phyloP scores from a whole-genome alignment of 37 sponge, comb jelly and placozoan genomes.

The Halisarca cf. caerulea region DNA sequence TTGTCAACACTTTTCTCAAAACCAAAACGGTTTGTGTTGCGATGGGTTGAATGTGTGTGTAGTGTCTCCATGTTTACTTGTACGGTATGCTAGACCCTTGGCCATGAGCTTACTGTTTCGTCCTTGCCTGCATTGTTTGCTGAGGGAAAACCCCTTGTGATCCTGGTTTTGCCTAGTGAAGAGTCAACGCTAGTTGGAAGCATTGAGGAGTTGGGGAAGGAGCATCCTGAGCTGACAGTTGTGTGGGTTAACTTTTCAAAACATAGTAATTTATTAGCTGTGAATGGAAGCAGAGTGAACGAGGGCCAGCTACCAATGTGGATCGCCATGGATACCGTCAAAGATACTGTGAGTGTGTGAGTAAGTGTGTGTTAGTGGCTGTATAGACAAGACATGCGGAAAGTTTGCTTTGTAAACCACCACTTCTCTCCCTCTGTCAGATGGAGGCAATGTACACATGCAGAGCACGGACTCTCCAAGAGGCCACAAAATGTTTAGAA shows the following conservation, averaged over 20 bases:
- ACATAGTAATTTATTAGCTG: background rate
- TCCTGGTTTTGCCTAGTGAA: background rate
- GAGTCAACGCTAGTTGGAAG: background rate
- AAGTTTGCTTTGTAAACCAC: no score
- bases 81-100: background rate
- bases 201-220: background rate
- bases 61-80: no score
- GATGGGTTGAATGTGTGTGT: no score
- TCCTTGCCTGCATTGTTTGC: background rate
- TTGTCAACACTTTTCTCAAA: background rate
- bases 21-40: background rate
- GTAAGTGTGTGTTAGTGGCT: no score
- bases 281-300: background rate
- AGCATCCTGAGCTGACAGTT: background rate
- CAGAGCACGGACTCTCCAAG: background rate
- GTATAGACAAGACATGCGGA: no score
- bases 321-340: conserved; percentile 6
- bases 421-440: no score
- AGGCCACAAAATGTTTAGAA: background rate
- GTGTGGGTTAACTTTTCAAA: background rate
- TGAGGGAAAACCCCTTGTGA: conserved; percentile 7
- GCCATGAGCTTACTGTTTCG: background rate
- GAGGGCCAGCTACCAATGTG: background rate
- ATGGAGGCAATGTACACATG: background rate
- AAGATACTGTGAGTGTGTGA: background rate